A percentile compares a stretch with the other conserved stretches of the same genome.
phyloP scores from a whole-genome alignment of 1,140 invertebrate genomes.

The Camponotus vicinus region DNA sequence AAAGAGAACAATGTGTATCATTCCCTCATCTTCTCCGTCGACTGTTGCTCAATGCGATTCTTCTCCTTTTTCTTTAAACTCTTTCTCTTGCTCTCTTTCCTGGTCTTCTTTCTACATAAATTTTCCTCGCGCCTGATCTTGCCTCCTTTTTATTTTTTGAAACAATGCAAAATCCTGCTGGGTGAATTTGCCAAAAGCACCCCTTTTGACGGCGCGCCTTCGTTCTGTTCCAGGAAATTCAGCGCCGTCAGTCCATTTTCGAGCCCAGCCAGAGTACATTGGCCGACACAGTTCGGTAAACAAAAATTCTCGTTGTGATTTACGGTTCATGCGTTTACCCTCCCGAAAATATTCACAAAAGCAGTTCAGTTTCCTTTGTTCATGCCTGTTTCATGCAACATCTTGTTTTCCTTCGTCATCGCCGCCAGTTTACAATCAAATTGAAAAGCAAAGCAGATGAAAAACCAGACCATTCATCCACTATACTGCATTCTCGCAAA shows the following conservation, averaged over 20 bases:
- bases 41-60: conserved; percentile 25
- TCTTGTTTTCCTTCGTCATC: not conserved
- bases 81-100: not conserved
- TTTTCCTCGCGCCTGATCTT: not conserved
- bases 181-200: conserved; percentile 18
- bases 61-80: not conserved
- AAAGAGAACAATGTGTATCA: not conserved
- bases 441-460: not conserved
- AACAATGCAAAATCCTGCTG: conserved; percentile 29
- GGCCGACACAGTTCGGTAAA: conserved; percentile 51
- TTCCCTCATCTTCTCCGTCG: not conserved
- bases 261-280: conserved; percentile 30
- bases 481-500: not conserved
- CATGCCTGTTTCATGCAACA: too few relatives aligned
- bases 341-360: conserved; percentile 16
- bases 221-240: conserved; percentile 48
- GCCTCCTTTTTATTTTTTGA: not conserved
- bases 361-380: not conserved
- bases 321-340: conserved; percentile 25
- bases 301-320: conserved; percentile 44
- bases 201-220: conserved; percentile 35
- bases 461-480: not conserved
- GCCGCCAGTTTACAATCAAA: not conserved
- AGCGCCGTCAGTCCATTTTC: conserved; percentile 45
- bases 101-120: not conserved